Percentiles rank a stretch among this genome's conserved stretches.
These are phyloP conservation scores for Rhamphomyia laevipes DNA, from an alignment of 2,888 invertebrate species.

Conservation along the genomic window DNA sequence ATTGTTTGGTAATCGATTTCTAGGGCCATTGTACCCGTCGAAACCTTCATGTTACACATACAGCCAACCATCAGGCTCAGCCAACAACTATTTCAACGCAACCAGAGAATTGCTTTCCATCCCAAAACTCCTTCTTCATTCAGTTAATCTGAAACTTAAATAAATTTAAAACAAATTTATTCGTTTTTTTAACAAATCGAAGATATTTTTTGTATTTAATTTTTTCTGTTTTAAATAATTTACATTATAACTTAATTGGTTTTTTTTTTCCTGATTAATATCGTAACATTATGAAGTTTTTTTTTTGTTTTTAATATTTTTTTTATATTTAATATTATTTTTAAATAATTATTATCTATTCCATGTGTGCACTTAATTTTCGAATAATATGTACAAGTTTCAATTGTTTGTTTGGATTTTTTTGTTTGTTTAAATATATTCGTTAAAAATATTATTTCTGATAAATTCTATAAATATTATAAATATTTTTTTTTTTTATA, in stretches of 20 bases:
- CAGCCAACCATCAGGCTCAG: too few species aligned
- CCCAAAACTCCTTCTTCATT: too few species aligned
- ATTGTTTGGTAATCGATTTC: too few species aligned
- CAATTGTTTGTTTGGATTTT: neutral
- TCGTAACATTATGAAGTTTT: neutral
- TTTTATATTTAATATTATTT: too few species aligned
- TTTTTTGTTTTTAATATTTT: neutral
- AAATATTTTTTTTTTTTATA: neutral
- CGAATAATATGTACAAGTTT: neutral
- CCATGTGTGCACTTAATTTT: neutral
- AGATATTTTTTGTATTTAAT: neutral
- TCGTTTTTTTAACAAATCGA: neutral
- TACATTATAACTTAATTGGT: too few species aligned
- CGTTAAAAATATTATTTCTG: neutral
- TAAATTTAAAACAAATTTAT: neutral
- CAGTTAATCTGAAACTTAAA: too few species aligned
- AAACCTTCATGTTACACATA: too few species aligned
- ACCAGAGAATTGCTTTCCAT: too few species aligned
- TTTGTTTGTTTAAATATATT: neutral
- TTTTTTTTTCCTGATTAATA: neutral
- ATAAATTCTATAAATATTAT: neutral
- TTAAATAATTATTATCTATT: neutral
- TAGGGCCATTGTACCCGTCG: too few species aligned
- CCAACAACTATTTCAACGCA: too few species aligned
- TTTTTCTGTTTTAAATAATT: neutral